Evolutionary conservation across 2,797 vertebrate genomes (phyloP).

Genomic region (Sebastes vulpes): DNA sequence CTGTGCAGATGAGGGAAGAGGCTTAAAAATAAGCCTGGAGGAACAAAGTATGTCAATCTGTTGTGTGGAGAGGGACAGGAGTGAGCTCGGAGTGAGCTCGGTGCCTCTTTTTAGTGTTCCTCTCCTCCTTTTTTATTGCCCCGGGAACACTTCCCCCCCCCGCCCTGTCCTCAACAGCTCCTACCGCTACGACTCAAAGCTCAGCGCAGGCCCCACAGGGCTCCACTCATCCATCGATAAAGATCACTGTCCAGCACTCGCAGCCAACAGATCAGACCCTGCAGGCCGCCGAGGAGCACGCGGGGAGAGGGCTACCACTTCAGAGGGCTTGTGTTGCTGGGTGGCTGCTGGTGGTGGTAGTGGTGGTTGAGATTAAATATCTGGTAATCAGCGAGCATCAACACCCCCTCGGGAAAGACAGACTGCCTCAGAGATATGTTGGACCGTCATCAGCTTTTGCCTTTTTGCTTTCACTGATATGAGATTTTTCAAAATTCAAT

Average conservation of each 20-base stretch:
- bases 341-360: constrained; percentile 8
- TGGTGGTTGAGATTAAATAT: constrained; percentile 45
- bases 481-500: constrained; percentile 25
- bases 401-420: constrained; percentile 45
- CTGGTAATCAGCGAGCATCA: constrained; percentile 38
- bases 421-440: constrained; percentile 62
- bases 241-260: constrained; percentile 64
- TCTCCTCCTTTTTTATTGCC: constrained; percentile 17
- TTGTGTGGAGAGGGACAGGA: not conserved
- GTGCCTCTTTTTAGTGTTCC: not conserved
- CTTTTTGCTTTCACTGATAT: constrained; percentile 30
- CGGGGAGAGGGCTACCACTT: constrained; percentile 27
- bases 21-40: constrained; percentile 9
- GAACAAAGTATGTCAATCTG: constrained; percentile 22
- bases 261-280: constrained; percentile 54
- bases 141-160: not conserved
- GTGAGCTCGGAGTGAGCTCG: not conserved
- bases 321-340: constrained; percentile 17
- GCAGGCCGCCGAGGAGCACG: constrained; percentile 36
- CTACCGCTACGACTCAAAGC: constrained; percentile 17
- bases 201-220: constrained; percentile 37
- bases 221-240: constrained; percentile 67
- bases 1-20: constrained; percentile 33
- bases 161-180: not conserved
- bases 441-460: constrained; percentile 61